Percentiles rank a stretch among this genome's conserved stretches.
These are phyloP conservation scores for Mythimna impura DNA, from an alignment of 2,888 invertebrate genomes.

Conservation along the genomic window DNA sequence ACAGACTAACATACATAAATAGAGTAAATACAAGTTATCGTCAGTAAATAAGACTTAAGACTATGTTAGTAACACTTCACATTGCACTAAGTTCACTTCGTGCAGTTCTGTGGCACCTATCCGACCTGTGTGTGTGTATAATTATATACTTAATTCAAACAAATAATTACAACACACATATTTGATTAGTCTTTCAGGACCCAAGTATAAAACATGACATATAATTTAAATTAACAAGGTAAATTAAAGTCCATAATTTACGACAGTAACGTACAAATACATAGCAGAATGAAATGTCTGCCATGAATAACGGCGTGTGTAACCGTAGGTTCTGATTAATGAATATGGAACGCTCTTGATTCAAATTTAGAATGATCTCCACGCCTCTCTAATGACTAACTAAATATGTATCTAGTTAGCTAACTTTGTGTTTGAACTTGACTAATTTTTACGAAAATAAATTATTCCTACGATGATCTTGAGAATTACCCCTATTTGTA, in stretches of 20 bases:
- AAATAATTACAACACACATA: neutral
- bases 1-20: no score
- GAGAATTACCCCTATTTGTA: neutral
- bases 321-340: conserved; percentile 51
- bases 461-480: neutral
- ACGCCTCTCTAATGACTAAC: conserved; percentile 62
- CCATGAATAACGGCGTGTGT: conserved; percentile 47
- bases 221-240: conserved; percentile 7
- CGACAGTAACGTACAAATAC: neutral
- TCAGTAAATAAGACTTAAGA: no score
- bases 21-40: no score
- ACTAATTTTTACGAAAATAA: conserved; percentile 3
- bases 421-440: conserved; percentile 29
- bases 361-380: conserved; percentile 63
- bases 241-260: conserved; percentile 13
- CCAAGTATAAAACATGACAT: neutral
- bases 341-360: conserved; percentile 63
- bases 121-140: no score
- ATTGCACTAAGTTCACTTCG: no score
- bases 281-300: conserved; percentile 9
- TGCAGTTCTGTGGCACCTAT: no score
- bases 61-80: no score
- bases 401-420: conserved; percentile 59
- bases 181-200: neutral
- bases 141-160: no score